phyloP scores from a whole-genome alignment of 1,140 invertebrate species.

The Archivesica marissinica region DNA sequence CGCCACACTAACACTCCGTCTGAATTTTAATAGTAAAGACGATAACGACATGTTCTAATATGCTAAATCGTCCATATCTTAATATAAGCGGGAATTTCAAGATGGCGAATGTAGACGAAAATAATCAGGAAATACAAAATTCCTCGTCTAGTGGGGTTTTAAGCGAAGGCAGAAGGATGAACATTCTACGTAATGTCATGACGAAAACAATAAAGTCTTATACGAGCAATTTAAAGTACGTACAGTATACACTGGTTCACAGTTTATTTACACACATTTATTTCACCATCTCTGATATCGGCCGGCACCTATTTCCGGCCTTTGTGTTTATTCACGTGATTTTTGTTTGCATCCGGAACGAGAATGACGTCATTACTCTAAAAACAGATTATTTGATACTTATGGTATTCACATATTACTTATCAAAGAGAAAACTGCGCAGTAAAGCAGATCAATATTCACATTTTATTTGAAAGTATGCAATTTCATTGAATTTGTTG shows the following conservation, averaged over 20 bases:
- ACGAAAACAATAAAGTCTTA: conserved; percentile 24
- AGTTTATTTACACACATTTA: no score
- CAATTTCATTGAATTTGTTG: no score
- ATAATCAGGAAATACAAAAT: background rate
- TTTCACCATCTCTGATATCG: no score
- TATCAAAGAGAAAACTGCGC: no score
- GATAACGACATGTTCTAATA: background rate
- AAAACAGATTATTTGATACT: no score
- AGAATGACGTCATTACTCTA: no score
- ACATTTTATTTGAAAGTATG: no score
- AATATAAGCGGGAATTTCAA: conserved; percentile 27
- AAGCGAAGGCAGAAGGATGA: background rate
- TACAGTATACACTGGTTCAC: background rate
- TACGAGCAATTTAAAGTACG: conserved; percentile 4
- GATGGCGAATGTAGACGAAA: conserved; percentile 10
- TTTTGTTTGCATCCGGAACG: no score
- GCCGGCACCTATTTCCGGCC: no score
- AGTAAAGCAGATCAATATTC: no score
- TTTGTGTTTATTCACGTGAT: background rate
- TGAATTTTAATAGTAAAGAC: background rate
- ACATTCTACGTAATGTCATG: conserved; percentile 22
- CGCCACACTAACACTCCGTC: no score
- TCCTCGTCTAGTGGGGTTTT: background rate
- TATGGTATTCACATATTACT: no score
- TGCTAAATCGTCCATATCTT: background rate